Evolutionary conservation across 2,888 invertebrate species (phyloP).

Genomic region (Notodonta ziczac): DNA sequence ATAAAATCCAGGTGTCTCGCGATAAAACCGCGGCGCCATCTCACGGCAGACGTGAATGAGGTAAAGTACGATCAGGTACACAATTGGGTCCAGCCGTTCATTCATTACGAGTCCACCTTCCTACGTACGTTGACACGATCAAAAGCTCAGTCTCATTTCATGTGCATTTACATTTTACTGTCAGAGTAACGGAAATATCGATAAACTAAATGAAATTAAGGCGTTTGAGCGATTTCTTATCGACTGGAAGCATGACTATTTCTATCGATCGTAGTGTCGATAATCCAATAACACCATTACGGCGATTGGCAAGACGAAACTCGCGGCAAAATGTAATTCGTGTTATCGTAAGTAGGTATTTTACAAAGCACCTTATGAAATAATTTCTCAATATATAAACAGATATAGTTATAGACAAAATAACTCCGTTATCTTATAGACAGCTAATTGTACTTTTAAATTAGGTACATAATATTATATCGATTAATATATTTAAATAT

Average conservation of each 20-base stretch:
- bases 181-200: conserved; percentile 8
- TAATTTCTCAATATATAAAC: conserved; percentile 39
- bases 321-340: conserved; percentile 6
- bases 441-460: conserved; percentile 70
- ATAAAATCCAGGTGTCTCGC: background rate
- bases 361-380: conserved; percentile 49
- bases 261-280: conserved; percentile 5
- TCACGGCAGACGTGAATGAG: conserved; percentile 12
- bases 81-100: conserved; percentile 18
- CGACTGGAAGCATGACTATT: conserved; percentile 20
- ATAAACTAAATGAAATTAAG: conserved; percentile 8
- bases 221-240: conserved; percentile 9
- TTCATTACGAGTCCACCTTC: conserved; percentile 22
- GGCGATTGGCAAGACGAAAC: background rate
- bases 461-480: conserved; percentile 41
- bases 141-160: conserved; percentile 40
- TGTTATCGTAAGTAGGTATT: conserved; percentile 19
- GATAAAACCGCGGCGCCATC: background rate
- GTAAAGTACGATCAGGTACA: conserved; percentile 19
- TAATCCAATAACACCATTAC: background rate
- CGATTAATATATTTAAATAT: conserved; percentile 22
- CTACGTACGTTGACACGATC: conserved; percentile 36
- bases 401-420: conserved; percentile 47
- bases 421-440: conserved; percentile 53
- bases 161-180: conserved; percentile 17